These are phyloP conservation scores for Drosophila simulans DNA, from an alignment of 1,140 invertebrate species.

Conservation along the genomic window DNA sequence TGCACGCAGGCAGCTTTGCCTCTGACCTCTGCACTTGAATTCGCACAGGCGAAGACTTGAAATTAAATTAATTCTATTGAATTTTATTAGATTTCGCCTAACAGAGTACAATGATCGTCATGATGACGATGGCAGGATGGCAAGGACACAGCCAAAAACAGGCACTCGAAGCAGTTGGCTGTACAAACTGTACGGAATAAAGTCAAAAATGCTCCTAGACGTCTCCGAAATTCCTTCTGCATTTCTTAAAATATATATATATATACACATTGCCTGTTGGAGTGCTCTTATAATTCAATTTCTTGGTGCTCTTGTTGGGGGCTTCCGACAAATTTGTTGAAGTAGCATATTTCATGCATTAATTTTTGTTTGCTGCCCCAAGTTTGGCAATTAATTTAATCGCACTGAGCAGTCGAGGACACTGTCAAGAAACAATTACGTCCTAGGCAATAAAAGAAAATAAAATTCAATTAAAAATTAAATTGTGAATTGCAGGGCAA, in stretches of 20 bases:
- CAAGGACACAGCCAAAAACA: conserved; percentile 45
- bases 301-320: conserved; percentile 43
- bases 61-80: conserved; percentile 81
- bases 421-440: conserved; percentile 51
- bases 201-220: conserved; percentile 35
- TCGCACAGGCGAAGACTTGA: conserved; percentile 50
- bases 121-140: conserved; percentile 26
- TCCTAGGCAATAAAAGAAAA: conserved; percentile 35
- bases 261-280: conserved; percentile 18
- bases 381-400: conserved; percentile 73
- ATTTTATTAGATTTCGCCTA: conserved; percentile 75
- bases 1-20: conserved; percentile 47
- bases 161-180: conserved; percentile 36
- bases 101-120: conserved; percentile 44
- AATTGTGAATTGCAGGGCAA: conserved; percentile 37
- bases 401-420: conserved; percentile 39
- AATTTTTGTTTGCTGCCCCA: conserved; percentile 49
- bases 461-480: conserved; percentile 50
- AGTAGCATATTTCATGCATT: conserved; percentile 67
- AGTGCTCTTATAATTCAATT: conserved; percentile 71
- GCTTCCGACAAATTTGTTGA: conserved; percentile 59
- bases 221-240: conserved; percentile 37
- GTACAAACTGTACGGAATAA: conserved; percentile 35
- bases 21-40: conserved; percentile 66
- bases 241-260: conserved; percentile 32